Conservation (phyloP, 2,888 invertebrate genomes). For the Polymixis flavicincta region DNA sequence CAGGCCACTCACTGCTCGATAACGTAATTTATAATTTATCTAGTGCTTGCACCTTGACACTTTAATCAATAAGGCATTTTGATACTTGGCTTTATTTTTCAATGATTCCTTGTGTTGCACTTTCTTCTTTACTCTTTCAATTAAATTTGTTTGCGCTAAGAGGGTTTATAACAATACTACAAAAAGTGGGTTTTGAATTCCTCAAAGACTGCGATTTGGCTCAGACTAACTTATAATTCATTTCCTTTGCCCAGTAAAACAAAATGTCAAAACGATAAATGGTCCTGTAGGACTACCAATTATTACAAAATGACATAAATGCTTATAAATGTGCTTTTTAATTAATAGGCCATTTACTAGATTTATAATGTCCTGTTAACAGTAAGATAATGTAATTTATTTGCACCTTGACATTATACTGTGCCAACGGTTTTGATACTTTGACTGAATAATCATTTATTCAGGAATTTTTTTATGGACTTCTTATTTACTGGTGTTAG, state of each 20-base stretch:
- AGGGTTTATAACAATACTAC: too few species aligned
- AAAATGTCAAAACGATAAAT: not conserved
- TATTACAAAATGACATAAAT: not conserved
- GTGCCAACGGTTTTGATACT: conserved; percentile 37
- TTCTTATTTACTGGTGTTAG: not conserved
- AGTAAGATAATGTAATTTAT: conserved; percentile 42
- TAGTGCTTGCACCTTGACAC: conserved; percentile 51
- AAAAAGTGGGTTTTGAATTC: too few species aligned
- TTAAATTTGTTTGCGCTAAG: too few species aligned
- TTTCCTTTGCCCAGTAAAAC: too few species aligned
- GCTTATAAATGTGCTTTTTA: conserved; percentile 8
- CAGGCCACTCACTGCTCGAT: conserved; percentile 32
- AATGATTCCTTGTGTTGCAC: too few species aligned
- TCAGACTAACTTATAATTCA: too few species aligned
- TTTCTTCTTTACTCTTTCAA: too few species aligned
- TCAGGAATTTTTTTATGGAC: not conserved
- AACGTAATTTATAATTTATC: conserved; percentile 59
- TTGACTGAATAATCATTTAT: not conserved
- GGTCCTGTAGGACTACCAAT: not conserved
- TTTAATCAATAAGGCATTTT: conserved; percentile 27
- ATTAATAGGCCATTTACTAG: conserved; percentile 29
- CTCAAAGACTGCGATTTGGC: too few species aligned
- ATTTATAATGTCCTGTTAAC: conserved; percentile 23
- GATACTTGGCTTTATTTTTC: conserved; percentile 41
- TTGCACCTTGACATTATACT: conserved; percentile 36